A percentile compares a stretch with the other conserved stretches of the same genome.
phyloP scores from a whole-genome alignment of 1,140 invertebrate species.

The Drosophila gunungcola region DNA sequence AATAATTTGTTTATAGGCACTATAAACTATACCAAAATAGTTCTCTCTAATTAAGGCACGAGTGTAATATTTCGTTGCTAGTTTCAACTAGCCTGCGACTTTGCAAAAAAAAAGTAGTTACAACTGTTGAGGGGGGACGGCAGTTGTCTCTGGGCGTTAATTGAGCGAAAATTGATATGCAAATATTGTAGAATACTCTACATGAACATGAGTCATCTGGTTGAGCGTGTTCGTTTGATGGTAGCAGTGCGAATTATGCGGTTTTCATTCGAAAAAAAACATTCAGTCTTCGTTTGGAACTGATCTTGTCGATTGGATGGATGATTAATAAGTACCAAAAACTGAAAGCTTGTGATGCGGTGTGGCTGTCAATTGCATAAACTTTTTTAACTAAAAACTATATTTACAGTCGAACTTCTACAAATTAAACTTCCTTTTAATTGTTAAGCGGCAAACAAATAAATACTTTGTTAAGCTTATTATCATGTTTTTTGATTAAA shows the following conservation, averaged over 20 bases:
- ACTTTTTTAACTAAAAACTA: conserved; percentile 65
- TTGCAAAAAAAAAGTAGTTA: conserved; percentile 13
- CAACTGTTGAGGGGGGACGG: conserved; percentile 14
- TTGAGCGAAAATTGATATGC: conserved; percentile 72
- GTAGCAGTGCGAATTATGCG: conserved; percentile 27
- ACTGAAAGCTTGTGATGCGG: conserved; percentile 56
- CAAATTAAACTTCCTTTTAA: background rate
- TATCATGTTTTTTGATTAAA: background rate
- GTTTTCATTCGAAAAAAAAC: conserved; percentile 35
- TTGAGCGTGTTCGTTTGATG: conserved; percentile 59
- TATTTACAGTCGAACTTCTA: conserved; percentile 26
- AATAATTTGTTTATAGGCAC: conserved; percentile 54
- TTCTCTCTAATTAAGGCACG: conserved; percentile 77
- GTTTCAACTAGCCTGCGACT: conserved; percentile 59
- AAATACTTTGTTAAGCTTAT: background rate
- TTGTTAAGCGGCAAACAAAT: background rate
- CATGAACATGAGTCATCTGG: conserved; percentile 57
- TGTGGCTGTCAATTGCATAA: conserved; percentile 71
- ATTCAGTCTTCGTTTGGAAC: conserved; percentile 45
- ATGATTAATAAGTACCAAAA: conserved; percentile 79
- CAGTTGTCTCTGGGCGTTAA: conserved; percentile 53
- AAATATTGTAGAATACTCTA: conserved; percentile 55
- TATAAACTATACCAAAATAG: conserved; percentile 55
- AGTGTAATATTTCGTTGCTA: conserved; percentile 52
- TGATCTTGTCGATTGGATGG: conserved; percentile 52